Evolutionary conservation across 2,797 vertebrate genomes (phyloP), one percentile per base, ranked within the genome.

Genomic region (Notoglanidium macrostoma): DNA sequence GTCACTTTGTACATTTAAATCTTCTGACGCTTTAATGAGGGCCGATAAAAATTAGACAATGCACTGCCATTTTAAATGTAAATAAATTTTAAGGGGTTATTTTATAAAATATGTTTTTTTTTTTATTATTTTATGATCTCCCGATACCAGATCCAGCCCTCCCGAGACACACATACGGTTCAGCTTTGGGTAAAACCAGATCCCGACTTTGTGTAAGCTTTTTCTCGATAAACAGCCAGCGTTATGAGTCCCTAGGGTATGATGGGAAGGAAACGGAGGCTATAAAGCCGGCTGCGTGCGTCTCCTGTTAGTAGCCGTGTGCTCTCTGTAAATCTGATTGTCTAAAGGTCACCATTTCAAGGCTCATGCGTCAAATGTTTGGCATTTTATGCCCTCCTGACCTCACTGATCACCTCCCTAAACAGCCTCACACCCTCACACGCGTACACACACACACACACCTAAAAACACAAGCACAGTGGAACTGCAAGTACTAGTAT

Each of bases 181-280:
- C 32, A 80, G 19, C 54, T 80, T 40, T 23, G 21, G 78, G 19
- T 40, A 61, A 40, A 59, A 63, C 23, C 46, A 54, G 70, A 40
- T 51, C 49, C 61, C 1, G 10, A 51, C n/a, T 35, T 40, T 73
- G 35, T 15, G 54, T 29, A 29, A 49, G 29, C 12, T 49, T 65
- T 82, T 21, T 40, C 70, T 83, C 46, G 32, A 55, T 57, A 76
- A 86, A 61, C 54, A 7, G 11, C 35, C 54, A 55, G 29, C 17
- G 26, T 83, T 77, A 87, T 46, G 80, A 76, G 59, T 83, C 80
- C 80, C 86, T 76, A 57, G 80, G 86, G 79, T 44, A 51, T 0
- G 46, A 74, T 72, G 55, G 46, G 70, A 83, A 87, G 80, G 80
- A 77, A 87, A 67, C 46, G 21, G 7, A 83, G 26, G 80, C 59